Evolutionary conservation across 2,797 vertebrate species (phyloP).

Genomic region (Esox lucius): DNA sequence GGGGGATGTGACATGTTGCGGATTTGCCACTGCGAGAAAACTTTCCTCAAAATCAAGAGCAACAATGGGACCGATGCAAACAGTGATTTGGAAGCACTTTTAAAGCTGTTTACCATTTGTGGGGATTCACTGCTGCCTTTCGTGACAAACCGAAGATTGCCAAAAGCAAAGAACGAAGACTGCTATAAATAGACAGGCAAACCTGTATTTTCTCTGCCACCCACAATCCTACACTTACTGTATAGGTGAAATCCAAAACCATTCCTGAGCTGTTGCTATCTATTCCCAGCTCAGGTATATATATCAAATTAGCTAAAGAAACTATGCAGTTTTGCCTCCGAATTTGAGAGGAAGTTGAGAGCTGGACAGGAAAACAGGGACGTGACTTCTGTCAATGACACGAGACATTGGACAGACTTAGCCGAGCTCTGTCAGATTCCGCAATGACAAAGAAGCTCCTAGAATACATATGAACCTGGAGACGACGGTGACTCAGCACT

Average conservation of each 20-base stretch:
- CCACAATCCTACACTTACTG: not conserved
- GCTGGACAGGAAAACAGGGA: not conserved
- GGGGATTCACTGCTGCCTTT: not conserved
- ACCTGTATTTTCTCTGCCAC: not conserved
- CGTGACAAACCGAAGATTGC: not conserved
- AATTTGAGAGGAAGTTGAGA: not conserved
- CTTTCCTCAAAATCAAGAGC: slow-evolving; percentile 22
- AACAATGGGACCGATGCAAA: not conserved
- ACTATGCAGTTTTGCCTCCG: not conserved
- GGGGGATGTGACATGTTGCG: slow-evolving; percentile 21
- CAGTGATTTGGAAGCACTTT: not conserved
- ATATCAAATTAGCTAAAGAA: not conserved
- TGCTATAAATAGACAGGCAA: not conserved
- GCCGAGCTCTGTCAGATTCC: not conserved
- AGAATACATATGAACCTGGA: slow-evolving; percentile 1
- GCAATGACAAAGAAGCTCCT: not conserved
- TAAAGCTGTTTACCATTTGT: not conserved
- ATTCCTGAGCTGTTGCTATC: not conserved
- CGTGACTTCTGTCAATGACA: not conserved
- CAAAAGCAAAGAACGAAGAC: not conserved
- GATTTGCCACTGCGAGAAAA: slow-evolving; percentile 15
- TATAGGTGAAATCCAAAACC: not conserved
- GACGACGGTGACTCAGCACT: slow-evolving; percentile 23
- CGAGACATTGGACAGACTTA: not conserved
- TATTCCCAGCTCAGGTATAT: not conserved